phyloP scores from a whole-genome alignment of 92 coral and sea anemone genomes.

The Micromussa lordhowensis region DNA sequence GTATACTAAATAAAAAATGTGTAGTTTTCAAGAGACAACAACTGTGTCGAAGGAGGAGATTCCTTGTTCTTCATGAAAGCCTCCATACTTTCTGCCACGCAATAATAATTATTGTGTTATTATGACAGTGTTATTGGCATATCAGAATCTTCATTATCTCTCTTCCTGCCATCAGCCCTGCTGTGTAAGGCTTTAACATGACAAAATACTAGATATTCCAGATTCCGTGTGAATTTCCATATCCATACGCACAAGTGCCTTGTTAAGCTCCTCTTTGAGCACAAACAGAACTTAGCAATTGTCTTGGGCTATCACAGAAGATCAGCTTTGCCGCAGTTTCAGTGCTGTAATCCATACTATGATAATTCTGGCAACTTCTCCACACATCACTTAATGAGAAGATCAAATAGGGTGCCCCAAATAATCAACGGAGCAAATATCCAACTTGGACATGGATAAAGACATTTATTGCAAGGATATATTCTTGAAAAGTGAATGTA shows the following conservation, averaged over 20 bases:
- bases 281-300: neutral
- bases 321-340: neutral
- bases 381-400: neutral
- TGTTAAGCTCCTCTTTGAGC: neutral
- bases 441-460: slow-evolving; percentile 32
- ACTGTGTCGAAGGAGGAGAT: neutral
- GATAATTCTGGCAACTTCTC: neutral
- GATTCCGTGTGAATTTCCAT: neutral
- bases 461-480: slow-evolving; percentile 52
- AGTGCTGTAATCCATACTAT: slow-evolving; percentile 6
- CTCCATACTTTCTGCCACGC: neutral
- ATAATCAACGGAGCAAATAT: slow-evolving; percentile 45
- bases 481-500: slow-evolving; percentile 22
- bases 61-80: neutral
- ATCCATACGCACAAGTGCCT: neutral
- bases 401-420: slow-evolving; percentile 29
- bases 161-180: too few species aligned
- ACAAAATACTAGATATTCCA: neutral
- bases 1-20: neutral
- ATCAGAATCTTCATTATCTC: neutral
- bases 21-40: neutral
- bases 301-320: neutral
- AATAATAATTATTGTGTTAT: neutral
- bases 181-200: too few species aligned
- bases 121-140: neutral